Evolutionary conservation across 1,140 invertebrate genomes (phyloP).

Genomic region (Ceratina australensis): DNA sequence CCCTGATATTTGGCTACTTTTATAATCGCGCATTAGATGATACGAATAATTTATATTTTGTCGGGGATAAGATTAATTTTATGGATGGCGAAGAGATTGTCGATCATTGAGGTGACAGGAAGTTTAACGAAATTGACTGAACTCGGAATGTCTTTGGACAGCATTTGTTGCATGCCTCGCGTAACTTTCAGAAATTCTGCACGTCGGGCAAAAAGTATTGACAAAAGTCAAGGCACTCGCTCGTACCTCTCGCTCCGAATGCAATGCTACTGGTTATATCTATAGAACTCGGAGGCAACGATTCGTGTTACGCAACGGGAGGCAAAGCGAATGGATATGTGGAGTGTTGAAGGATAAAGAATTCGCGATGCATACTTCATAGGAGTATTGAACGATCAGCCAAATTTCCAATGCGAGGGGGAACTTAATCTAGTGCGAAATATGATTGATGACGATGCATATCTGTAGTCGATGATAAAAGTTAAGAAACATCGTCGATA

Average conservation of each 20-base stretch:
- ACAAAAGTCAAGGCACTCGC: neutral
- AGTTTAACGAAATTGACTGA: no score
- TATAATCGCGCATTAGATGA: no score
- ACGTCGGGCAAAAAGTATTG: neutral
- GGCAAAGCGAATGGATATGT: constrained; percentile 29
- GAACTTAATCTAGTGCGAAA: no score
- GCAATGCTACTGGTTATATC: neutral
- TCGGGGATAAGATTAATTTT: no score
- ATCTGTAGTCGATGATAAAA: no score
- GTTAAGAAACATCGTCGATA: no score
- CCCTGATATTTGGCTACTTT: no score
- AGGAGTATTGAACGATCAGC: neutral
- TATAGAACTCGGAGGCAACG: constrained; percentile 23
- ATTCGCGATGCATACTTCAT: neutral
- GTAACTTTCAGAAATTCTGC: constrained; percentile 7
- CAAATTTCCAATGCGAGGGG: neutral
- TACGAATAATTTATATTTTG: no score
- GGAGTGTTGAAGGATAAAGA: constrained; percentile 5
- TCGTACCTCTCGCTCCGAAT: neutral
- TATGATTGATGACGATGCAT: no score
- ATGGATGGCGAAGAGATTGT: no score
- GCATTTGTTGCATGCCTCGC: constrained; percentile 15
- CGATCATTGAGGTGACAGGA: no score
- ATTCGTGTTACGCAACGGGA: constrained; percentile 53
- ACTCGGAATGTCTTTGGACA: no score